Conservation (phyloP, 2,797 vertebrate genomes). For the Sylvia borin region DNA sequence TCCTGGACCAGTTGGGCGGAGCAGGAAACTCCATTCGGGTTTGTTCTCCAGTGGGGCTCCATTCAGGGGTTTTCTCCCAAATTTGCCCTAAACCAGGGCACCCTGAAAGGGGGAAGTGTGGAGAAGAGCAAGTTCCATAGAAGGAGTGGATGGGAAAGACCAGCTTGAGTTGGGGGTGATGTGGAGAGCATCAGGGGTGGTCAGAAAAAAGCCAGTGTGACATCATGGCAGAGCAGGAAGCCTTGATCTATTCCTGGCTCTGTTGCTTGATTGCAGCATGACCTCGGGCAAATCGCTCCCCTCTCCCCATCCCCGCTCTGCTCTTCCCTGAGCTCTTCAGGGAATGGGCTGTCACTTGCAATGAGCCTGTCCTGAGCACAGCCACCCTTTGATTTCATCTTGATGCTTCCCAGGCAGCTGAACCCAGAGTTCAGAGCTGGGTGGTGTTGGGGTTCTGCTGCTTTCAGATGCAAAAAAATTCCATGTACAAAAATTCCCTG, state of each 20-base stretch:
- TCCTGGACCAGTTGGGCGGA: too few species aligned
- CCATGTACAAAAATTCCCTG: background rate
- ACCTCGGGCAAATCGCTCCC: background rate
- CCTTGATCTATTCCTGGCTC: constrained; percentile 22
- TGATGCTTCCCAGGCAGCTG: background rate
- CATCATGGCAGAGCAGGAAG: background rate
- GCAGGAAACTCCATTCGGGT: too few species aligned
- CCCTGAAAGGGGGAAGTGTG: background rate
- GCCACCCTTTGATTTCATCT: background rate
- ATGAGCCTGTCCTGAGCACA: background rate
- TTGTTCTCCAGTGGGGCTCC: too few species aligned
- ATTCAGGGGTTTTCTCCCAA: too few species aligned
- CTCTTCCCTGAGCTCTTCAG: background rate
- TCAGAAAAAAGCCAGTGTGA: background rate
- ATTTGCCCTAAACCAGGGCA: too few species aligned
- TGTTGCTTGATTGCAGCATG: background rate
- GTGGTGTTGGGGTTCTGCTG: background rate
- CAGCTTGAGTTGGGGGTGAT: background rate
- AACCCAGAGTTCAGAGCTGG: background rate
- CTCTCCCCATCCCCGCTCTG: background rate
- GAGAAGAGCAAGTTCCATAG: background rate
- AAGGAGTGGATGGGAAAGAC: background rate
- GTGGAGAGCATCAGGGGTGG: background rate
- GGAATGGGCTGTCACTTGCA: background rate
- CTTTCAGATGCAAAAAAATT: background rate